These are phyloP conservation scores for Chironex yamaguchii DNA, from an alignment of 30 jellyfish, hydroid and myxozoan species.

Conservation along the genomic window DNA sequence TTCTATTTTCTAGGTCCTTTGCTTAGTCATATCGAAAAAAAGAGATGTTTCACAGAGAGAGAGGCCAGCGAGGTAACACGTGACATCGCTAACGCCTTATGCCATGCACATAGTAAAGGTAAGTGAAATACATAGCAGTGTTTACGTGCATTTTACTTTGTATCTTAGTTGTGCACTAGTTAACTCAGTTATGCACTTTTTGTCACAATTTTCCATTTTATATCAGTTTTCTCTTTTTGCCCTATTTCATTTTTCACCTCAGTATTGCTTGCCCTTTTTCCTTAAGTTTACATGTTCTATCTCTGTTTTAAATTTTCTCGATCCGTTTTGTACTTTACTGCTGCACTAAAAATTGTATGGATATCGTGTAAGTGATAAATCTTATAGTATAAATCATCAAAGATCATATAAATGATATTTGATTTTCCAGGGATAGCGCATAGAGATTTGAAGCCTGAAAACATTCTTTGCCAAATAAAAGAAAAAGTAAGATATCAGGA, in stretches of 20 bases:
- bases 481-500: conserved; percentile 54
- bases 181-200: too few relatives aligned
- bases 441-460: conserved; percentile 93
- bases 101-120: conserved; percentile 88
- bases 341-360: too few relatives aligned
- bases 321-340: too few relatives aligned
- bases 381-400: too few relatives aligned
- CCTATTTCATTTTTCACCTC: not conserved
- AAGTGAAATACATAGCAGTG: not conserved
- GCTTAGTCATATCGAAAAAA: conserved; percentile 78
- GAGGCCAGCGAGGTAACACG: conserved; percentile 90
- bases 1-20: conserved; percentile 75
- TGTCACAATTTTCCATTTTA: too few relatives aligned
- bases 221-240: not conserved
- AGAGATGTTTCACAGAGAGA: conserved; percentile 80
- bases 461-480: conserved; percentile 77
- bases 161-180: too few relatives aligned
- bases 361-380: too few relatives aligned
- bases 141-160: too few relatives aligned
- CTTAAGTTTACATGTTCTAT: not conserved
- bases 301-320: not conserved
- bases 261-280: not conserved
- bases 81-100: conserved; percentile 83
- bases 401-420: too few relatives aligned
- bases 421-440: conserved; percentile 98